phyloP scores from a whole-genome alignment of 2,113 vertebrate species.

The Archilochus colubris region DNA sequence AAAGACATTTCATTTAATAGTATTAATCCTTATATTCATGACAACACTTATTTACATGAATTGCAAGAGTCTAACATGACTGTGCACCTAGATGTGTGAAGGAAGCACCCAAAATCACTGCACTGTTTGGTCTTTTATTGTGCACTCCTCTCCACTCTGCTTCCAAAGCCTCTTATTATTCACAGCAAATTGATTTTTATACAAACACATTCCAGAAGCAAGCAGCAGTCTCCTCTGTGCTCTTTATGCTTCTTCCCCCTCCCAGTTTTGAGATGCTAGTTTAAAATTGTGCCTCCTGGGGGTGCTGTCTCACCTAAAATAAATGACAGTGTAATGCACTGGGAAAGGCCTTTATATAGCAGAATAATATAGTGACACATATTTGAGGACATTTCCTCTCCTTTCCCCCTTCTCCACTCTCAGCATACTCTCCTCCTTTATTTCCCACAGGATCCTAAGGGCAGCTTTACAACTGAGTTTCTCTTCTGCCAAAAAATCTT shows the following conservation, averaged over 20 bases:
- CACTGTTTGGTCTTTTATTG: neutral
- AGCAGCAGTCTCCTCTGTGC: neutral
- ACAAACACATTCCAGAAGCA: neutral
- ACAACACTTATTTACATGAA: neutral
- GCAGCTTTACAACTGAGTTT: constrained; percentile 27
- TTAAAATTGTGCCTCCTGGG: constrained; percentile 67
- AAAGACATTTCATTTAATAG: neutral
- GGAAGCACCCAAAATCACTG: neutral
- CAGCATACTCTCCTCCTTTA: constrained; percentile 52
- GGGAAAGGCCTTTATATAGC: constrained; percentile 26
- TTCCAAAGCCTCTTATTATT: neutral
- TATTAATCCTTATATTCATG: neutral
- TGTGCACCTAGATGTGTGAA: neutral
- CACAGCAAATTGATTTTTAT: neutral
- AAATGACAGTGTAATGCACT: neutral
- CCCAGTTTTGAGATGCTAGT: neutral
- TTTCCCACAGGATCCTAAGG: constrained; percentile 45
- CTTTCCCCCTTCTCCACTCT: neutral
- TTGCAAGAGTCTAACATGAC: neutral
- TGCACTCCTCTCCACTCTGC: neutral
- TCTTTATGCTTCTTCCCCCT: neutral
- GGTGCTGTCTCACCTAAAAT: constrained; percentile 74
- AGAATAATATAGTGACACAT: constrained; percentile 45
- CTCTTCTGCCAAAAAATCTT: constrained; percentile 53
- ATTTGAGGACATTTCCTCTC: constrained; percentile 26